Conservation (phyloP, 1,140 invertebrate species). For the Homarus americanus region DNA sequence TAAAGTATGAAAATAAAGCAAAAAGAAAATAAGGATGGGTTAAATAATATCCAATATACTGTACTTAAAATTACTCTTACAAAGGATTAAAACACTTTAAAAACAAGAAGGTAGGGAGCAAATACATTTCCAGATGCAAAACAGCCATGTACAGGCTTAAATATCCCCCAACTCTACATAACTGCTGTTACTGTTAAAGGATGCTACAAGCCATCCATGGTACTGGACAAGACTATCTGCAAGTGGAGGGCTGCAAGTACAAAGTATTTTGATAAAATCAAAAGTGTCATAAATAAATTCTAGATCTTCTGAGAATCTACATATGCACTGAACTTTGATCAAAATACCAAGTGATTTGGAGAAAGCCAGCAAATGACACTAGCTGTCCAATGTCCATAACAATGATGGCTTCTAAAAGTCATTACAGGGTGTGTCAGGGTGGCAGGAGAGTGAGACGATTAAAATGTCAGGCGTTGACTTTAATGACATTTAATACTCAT, state of each 20-base stretch:
- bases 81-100: background rate
- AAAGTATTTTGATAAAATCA: slow-evolving; percentile 33
- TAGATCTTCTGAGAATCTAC: slow-evolving; percentile 1
- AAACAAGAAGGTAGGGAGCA: background rate
- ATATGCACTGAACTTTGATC: slow-evolving; percentile 24
- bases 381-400: slow-evolving; percentile 34
- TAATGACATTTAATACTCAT: slow-evolving; percentile 46
- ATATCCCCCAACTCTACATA: slow-evolving; percentile 27
- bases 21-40: too few species aligned
- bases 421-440: slow-evolving; percentile 34
- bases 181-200: slow-evolving; percentile 30
- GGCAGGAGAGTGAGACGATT: slow-evolving; percentile 20
- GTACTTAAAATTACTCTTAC: background rate
- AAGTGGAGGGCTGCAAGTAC: slow-evolving; percentile 12
- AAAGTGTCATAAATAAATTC: background rate
- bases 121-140: background rate
- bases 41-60: background rate
- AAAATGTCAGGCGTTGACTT: slow-evolving; percentile 41
- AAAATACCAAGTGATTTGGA: slow-evolving; percentile 22
- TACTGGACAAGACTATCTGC: slow-evolving; percentile 45
- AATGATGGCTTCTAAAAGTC: slow-evolving; percentile 35
- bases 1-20: background rate
- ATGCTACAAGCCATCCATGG: slow-evolving; percentile 42
- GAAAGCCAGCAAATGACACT: slow-evolving; percentile 20
- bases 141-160: background rate